Evolutionary conservation across 2,797 vertebrate genomes (phyloP), one percentile per base, ranked within the genome.

Genomic region (Buphagus erythrorhynchus): DNA sequence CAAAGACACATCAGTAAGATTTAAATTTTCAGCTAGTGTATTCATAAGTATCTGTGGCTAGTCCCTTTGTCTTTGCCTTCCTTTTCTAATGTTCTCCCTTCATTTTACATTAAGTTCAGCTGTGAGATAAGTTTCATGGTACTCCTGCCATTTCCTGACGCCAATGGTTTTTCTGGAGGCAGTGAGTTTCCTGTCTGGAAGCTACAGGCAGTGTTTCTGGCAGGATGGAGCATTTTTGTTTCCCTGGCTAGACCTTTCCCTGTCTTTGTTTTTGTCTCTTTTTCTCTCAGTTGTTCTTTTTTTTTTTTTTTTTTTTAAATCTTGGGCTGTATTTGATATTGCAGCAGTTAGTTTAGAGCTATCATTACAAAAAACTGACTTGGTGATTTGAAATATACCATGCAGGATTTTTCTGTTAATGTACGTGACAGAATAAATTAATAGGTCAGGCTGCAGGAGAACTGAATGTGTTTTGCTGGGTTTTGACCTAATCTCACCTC

Each of bases 171-270:
- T 97, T 95, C 87, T 97, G 92, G 69, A 97, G 48, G 84, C 84
- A 67, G 29, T 12, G 38, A 80, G 54, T 94, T 97, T 97, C 93
- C 94, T 97, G 92, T 93, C 86, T 96, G 94, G 95, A 95, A 95
- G 75, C 48, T 92, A 45, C 71, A 96, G 51, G 62, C 86, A 59
- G 66, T 68, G 66, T 93, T 90, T 79, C 93, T 97, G 95, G 93
- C 91, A 93, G 89, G 75, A 94, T 74, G 35, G 42, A 94, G 66
- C 94, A 71, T 94, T 96, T 97, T 96, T 93, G 84, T 96, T 93
- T 92, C 88, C 80, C 63, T 89, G 57, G 71, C 77, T 92, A 87
- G 85, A 90, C 66, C 59, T 81, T 89, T 62, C 91, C 42, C 42
- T 79, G 81, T 84, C 79, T 94, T 84, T 89, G 83, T 96, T 90